Percentiles rank a stretch among this genome's conserved stretches.
Conservation (phyloP, 2,113 vertebrate species). For the Lophochroa leadbeateri region DNA sequence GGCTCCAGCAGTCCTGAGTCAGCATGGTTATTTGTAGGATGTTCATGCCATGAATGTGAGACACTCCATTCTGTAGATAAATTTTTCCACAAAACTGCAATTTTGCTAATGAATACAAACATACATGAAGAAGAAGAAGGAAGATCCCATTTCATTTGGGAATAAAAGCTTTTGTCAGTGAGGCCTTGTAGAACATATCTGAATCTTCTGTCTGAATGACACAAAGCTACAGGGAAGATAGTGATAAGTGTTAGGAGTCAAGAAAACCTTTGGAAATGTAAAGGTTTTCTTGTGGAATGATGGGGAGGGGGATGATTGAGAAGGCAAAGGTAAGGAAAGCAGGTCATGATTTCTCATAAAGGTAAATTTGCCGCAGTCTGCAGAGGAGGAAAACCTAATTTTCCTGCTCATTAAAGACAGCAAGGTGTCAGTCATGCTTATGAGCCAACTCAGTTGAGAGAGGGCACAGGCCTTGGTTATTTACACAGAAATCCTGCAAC, state of each 20-base stretch:
- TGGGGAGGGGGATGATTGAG: neutral
- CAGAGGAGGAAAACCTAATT: neutral
- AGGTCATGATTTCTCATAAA: neutral
- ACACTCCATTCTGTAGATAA: neutral
- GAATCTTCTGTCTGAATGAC: neutral
- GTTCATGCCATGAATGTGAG: neutral
- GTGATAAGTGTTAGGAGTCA: neutral
- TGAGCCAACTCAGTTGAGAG: slow-evolving; percentile 2
- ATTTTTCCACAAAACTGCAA: neutral
- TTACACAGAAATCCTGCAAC: slow-evolving; percentile 59
- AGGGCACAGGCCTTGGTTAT: slow-evolving; percentile 42
- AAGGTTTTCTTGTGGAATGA: neutral
- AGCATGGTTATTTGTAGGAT: neutral
- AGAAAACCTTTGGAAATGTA: neutral
- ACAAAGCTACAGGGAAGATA: neutral
- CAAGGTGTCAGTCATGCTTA: slow-evolving; percentile 59
- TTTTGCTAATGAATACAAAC: neutral
- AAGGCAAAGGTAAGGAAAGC: neutral
- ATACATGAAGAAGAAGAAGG: neutral
- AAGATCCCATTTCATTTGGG: neutral
- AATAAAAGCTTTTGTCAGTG: neutral
- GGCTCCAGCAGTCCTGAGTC: neutral
- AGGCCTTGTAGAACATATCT: neutral
- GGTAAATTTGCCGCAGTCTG: neutral
- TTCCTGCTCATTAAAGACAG: slow-evolving; percentile 64